Conservation (phyloP, 2,888 invertebrate species). For the Cepaea hortensis region DNA sequence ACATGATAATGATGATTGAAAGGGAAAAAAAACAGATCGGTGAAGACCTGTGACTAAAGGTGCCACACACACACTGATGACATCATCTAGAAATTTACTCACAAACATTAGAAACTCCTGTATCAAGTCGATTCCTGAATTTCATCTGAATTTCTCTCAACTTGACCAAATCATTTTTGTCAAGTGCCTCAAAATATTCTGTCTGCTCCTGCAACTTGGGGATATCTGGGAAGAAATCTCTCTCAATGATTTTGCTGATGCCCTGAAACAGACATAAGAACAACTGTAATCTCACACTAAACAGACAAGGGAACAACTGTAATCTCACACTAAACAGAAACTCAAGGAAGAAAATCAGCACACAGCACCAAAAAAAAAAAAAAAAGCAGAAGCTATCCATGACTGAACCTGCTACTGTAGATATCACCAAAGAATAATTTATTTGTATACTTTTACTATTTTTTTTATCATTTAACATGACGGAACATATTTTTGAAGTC, state of each 20-base stretch:
- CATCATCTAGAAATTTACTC: background rate
- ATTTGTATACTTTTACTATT: too few relatives aligned
- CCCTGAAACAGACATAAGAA: background rate
- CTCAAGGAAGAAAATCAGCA: background rate
- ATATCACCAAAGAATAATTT: too few relatives aligned
- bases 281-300: background rate
- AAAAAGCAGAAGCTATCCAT: too few relatives aligned
- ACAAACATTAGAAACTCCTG: constrained; percentile 42
- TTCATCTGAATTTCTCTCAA: constrained; percentile 88
- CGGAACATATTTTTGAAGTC: too few relatives aligned
- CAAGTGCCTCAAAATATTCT: constrained; percentile 92
- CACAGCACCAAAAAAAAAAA: too few relatives aligned
- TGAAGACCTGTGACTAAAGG: too few relatives aligned
- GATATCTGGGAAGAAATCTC: constrained; percentile 97
- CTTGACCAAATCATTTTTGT: constrained; percentile 90
- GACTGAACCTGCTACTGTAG: too few relatives aligned
- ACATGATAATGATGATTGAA: too few relatives aligned
- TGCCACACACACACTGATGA: background rate
- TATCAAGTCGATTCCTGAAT: constrained; percentile 36
- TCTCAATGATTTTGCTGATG: constrained; percentile 91
- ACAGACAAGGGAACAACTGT: background rate
- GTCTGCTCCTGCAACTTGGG: constrained; percentile 93
- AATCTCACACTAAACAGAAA: background rate
- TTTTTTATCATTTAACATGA: too few relatives aligned
- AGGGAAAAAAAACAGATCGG: too few relatives aligned